A percentile compares a stretch with the other conserved stretches of the same genome.
Conservation (phyloP, 2,888 invertebrate species). For the Pollenia griseotomentosa region DNA sequence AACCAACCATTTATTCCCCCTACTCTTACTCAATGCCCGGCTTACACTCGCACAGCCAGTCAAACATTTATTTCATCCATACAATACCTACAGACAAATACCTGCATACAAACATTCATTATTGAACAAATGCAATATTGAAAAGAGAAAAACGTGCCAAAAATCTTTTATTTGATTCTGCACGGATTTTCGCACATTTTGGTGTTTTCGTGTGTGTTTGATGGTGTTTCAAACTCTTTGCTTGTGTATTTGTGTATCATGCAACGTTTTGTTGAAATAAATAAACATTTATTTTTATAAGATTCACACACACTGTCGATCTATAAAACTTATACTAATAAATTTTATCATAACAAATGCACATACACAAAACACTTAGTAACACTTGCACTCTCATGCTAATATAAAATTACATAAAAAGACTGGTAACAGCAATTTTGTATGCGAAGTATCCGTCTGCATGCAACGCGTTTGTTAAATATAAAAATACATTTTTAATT, state of each 20-base stretch:
- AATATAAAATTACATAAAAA: not conserved
- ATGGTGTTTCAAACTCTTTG: not conserved
- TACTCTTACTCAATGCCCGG: too few species aligned
- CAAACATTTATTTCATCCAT: not conserved
- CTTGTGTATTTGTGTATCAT: not conserved
- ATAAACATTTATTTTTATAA: conserved; percentile 65
- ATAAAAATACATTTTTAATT: conserved; percentile 66
- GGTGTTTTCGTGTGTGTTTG: not conserved
- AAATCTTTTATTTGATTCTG: conserved; percentile 35
- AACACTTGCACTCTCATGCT: not conserved
- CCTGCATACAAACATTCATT: conserved; percentile 14
- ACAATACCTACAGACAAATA: not conserved
- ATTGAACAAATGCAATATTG: conserved; percentile 47
- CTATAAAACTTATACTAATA: conserved; percentile 7
- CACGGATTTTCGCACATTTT: not conserved
- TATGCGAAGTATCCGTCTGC: conserved; percentile 6
- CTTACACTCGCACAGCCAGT: too few species aligned
- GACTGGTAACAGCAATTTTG: conserved; percentile 39
- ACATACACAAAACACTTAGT: not conserved
- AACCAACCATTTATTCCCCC: not conserved
- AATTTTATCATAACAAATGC: not conserved
- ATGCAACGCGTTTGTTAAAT: conserved; percentile 20
- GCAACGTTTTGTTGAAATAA: conserved; percentile 53
- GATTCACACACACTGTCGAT: conserved; percentile 26
- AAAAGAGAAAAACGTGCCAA: conserved; percentile 44